Evolutionary conservation across 2,113 vertebrate genomes (phyloP), one percentile per base, ranked within the genome.

Genomic region (Probosciger aterrimus): DNA sequence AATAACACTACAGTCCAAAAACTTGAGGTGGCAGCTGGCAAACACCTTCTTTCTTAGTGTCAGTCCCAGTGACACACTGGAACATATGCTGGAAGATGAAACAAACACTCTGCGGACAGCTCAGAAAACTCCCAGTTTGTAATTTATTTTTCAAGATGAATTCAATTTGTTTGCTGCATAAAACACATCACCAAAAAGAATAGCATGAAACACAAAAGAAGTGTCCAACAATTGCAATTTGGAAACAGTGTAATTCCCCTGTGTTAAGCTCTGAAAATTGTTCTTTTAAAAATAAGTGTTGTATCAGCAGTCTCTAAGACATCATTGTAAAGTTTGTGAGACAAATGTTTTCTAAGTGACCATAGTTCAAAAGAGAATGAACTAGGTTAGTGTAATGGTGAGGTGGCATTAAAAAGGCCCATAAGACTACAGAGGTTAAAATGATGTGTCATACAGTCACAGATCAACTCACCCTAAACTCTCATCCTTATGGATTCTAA

Each of bases 131-230:
- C 81, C 79, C 60, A 86, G 64, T 74, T 62, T 74, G 73, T 64
- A 74, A 93, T 78, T 96, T 86, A 81, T 95, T 94, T 88, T 87
- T 70, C 85, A 96, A 92, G 76, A 96, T 59, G 71, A 94, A 83
- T 94, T 90, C 33, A 86, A 74, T 86, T 94, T 95, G 76, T 90
- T 95, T 93, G 35, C 73, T 90, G 78, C 88, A 92, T 92, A 73
- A 94, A 93, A 95, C 90, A 90, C 33, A 78, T 67, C 43, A 64
- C 73, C 63, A 76, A 57, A 88, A 94, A 93, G 71, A 95, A 96
- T 83, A 86, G 60, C 39, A 71, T 67, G 55, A 88, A 93, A 86
- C 71, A 84, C 57, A 78, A 90, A 95, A 95, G 71, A 90, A 92
- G 59, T n/a, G 60, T n/a, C 33, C 80, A 93, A 75, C 49, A 88